Conservation (phyloP, 2,113 vertebrate genomes). For the Hepsetus odoe region DNA sequence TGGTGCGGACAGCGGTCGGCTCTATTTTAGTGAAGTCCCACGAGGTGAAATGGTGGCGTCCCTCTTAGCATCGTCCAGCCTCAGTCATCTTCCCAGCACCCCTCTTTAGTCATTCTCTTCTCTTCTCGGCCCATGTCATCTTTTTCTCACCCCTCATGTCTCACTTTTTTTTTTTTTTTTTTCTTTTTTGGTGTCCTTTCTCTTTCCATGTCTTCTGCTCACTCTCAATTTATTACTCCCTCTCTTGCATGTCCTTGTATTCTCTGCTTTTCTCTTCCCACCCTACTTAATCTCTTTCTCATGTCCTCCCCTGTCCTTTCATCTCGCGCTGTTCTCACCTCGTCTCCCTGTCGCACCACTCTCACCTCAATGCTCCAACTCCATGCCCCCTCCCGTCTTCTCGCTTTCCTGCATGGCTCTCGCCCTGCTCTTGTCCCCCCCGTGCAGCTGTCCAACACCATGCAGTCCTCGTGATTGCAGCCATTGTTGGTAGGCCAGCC, state of each 20-base stretch:
- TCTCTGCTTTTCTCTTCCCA: not conserved
- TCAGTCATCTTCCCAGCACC: not conserved
- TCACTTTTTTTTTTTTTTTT: not conserved
- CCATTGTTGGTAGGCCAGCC: constrained; percentile 25
- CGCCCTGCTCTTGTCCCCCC: not conserved
- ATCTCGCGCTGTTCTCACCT: not conserved
- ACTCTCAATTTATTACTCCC: not conserved
- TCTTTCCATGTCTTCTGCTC: not conserved
- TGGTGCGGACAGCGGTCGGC: not conserved
- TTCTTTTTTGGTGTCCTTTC: not conserved
- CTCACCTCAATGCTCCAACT: too few species aligned
- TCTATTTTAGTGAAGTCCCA: constrained; percentile 21
- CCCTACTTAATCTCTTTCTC: not conserved
- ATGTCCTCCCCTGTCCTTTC: not conserved
- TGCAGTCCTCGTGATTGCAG: constrained; percentile 12
- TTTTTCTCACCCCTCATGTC: too few species aligned
- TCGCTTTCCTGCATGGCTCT: not conserved
- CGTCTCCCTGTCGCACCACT: too few species aligned
- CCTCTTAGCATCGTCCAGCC: constrained; percentile 12
- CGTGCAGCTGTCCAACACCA: constrained; percentile 18
- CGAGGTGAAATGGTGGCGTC: not conserved
- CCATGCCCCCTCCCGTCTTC: not conserved
- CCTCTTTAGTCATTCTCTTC: not conserved
- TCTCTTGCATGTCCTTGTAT: not conserved
- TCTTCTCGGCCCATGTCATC: not conserved